A percentile compares a stretch with the other conserved stretches of the same genome.
Evolutionary conservation across 2,888 invertebrate species (phyloP).

Genomic region (Cartodere bifasciata): DNA sequence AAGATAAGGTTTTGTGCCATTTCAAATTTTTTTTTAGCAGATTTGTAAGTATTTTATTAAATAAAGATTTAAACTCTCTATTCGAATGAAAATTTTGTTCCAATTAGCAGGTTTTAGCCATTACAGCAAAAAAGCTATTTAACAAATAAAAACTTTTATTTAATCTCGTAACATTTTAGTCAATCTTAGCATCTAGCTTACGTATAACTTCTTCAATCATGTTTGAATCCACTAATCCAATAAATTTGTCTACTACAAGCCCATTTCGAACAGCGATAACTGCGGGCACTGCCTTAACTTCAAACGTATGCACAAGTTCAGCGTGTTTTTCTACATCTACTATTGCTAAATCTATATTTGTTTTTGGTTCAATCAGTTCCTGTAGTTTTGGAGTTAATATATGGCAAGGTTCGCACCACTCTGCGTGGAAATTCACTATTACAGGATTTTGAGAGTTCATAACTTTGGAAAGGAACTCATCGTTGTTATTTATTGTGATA

Average conservation of each 20-base stretch:
- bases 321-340: slow-evolving; percentile 74
- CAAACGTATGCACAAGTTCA: slow-evolving; percentile 68
- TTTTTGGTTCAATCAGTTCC: slow-evolving; percentile 59
- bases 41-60: too few relatives aligned
- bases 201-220: slow-evolving; percentile 70
- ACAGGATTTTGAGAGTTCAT: slow-evolving; percentile 75
- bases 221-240: slow-evolving; percentile 69
- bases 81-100: too few relatives aligned
- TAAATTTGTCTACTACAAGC: slow-evolving; percentile 74
- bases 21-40: neutral
- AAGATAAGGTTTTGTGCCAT: neutral
- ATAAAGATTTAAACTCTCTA: too few relatives aligned
- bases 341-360: slow-evolving; percentile 63
- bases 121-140: neutral
- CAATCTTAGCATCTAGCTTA: slow-evolving; percentile 36
- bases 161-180: slow-evolving; percentile 6
- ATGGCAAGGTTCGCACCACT: slow-evolving; percentile 86
- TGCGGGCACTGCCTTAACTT: slow-evolving; percentile 74
- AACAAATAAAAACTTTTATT: slow-evolving; percentile 3
- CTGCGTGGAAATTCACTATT: slow-evolving; percentile 84
- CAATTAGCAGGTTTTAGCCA: too few relatives aligned
- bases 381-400: slow-evolving; percentile 73
- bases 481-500: slow-evolving; percentile 53
- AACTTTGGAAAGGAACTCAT: slow-evolving; percentile 68
- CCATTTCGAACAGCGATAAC: slow-evolving; percentile 73